A percentile compares a stretch with the other conserved stretches of the same genome.
These are phyloP conservation scores for Anagrus nilaparvatae DNA, from an alignment of 1,140 invertebrate genomes.

Conservation along the genomic window DNA sequence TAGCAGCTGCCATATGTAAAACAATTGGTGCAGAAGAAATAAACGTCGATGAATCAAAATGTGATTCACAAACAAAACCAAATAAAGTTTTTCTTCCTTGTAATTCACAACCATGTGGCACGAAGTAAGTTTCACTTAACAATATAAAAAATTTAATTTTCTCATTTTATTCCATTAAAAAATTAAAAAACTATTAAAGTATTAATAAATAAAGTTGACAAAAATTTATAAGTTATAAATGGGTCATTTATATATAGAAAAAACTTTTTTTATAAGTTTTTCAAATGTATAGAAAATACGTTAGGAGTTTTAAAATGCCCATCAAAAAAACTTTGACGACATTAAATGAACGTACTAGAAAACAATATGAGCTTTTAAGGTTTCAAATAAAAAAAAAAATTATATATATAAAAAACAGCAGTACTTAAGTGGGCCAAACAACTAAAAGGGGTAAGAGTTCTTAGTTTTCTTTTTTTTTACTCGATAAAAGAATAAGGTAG, in stretches of 20 bases:
- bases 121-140: conserved; percentile 62
- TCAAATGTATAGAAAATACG: no score
- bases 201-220: not conserved
- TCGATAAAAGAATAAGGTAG: no score
- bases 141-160: conserved; percentile 10
- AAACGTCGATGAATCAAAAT: conserved; percentile 68
- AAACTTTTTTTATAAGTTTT: not conserved
- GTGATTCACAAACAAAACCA: conserved; percentile 64
- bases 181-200: not conserved
- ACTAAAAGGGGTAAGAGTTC: no score
- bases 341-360: no score
- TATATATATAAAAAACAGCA: no score
- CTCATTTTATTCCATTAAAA: not conserved
- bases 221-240: not conserved
- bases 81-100: conserved; percentile 66
- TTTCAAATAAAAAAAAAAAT: no score
- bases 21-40: conserved; percentile 61
- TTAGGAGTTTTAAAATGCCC: no score
- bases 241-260: not conserved
- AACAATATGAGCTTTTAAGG: no score
- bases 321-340: no score
- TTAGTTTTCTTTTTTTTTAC: no score
- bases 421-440: no score
- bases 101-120: conserved; percentile 75
- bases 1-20: conserved; percentile 66